Conservation (phyloP, 2,888 invertebrate genomes). For the Tetranychus truncatus region DNA sequence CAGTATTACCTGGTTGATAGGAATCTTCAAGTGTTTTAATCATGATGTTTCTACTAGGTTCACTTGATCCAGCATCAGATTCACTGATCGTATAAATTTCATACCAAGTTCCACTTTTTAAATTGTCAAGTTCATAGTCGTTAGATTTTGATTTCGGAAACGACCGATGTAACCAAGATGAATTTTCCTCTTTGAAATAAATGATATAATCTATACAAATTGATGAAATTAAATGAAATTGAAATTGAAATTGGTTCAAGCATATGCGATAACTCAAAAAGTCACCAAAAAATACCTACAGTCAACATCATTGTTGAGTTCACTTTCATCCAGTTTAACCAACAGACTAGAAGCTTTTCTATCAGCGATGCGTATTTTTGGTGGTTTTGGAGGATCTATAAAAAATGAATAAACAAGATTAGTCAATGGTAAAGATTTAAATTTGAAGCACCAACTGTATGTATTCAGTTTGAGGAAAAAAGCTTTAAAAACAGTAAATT, state of each 20-base stretch:
- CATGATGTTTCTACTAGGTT: slow-evolving; percentile 25
- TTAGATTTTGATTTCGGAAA: slow-evolving; percentile 9
- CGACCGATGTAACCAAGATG: slow-evolving; percentile 4
- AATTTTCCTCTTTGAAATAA: slow-evolving; percentile 24
- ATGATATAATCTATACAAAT: slow-evolving; percentile 25
- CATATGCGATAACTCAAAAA: background rate
- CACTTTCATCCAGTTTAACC: background rate
- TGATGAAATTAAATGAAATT: too few species aligned
- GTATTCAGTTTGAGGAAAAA: too few species aligned
- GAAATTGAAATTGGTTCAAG: background rate
- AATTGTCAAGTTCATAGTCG: slow-evolving; percentile 23
- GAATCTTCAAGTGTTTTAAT: slow-evolving; percentile 25
- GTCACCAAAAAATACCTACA: background rate
- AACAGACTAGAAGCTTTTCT: background rate
- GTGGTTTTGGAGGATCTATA: slow-evolving; percentile 16
- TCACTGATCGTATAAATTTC: slow-evolving; percentile 25
- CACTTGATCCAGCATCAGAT: slow-evolving; percentile 24
- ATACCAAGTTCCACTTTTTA: slow-evolving; percentile 25
- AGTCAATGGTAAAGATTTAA: slow-evolving; percentile 18
- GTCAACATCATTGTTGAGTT: background rate
- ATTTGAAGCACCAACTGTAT: too few species aligned
- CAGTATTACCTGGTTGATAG: background rate
- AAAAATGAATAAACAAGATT: slow-evolving; percentile 24
- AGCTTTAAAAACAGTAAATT: background rate
- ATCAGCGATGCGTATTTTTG: background rate